phyloP scores from a whole-genome alignment of 1,140 invertebrate genomes.

The Drosophila micromelanica region DNA sequence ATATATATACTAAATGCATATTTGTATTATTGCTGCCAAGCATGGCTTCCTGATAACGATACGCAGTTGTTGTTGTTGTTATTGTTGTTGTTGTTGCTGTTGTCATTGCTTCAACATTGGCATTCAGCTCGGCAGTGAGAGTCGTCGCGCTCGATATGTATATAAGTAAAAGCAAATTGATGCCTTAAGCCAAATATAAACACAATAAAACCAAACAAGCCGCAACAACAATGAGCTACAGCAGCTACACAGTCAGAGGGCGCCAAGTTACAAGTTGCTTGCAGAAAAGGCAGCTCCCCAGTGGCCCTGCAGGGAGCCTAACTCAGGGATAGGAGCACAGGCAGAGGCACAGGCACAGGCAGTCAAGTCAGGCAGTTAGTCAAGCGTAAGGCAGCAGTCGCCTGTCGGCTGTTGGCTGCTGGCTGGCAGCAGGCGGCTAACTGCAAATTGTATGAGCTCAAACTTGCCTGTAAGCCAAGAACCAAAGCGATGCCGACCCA shows the following conservation, averaged over 20 bases:
- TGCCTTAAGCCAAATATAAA: conserved; percentile 82
- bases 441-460: conserved; percentile 77
- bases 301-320: conserved; percentile 12
- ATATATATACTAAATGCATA: conserved; percentile 49
- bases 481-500: conserved; percentile 23
- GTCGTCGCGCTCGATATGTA: conserved; percentile 53
- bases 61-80: conserved; percentile 35
- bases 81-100: background rate
- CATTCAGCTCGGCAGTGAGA: conserved; percentile 34
- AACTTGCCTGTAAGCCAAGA: conserved; percentile 64
- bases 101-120: conserved; percentile 38
- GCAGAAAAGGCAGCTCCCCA: conserved; percentile 15
- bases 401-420: conserved; percentile 9
- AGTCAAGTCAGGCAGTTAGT: conserved; percentile 66
- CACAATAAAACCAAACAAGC: conserved; percentile 82
- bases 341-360: background rate
- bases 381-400: conserved; percentile 61
- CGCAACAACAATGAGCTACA: conserved; percentile 67
- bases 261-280: conserved; percentile 38
- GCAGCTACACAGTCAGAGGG: conserved; percentile 26
- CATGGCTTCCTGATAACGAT: conserved; percentile 67
- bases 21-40: conserved; percentile 77
- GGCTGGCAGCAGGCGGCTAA: conserved; percentile 44
- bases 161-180: conserved; percentile 75
- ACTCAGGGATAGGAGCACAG: background rate